Percentiles rank a stretch among this genome's conserved stretches.
Evolutionary conservation across 2,888 invertebrate species (phyloP).

Genomic region (Pachliopta kotzebuea): DNA sequence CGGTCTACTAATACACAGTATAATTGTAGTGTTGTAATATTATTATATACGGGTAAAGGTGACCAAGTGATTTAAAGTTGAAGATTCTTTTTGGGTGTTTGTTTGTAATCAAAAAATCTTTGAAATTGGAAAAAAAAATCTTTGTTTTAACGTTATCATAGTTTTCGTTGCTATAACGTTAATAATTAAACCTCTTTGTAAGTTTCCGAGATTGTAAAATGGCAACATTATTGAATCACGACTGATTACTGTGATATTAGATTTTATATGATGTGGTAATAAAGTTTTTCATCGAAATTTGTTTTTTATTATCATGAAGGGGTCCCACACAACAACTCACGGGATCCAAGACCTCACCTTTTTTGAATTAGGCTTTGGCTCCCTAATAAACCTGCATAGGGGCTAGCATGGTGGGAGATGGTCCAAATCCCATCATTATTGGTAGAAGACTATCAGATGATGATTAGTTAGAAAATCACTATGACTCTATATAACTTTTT

Average conservation of each 20-base stretch:
- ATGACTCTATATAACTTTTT: too few species aligned
- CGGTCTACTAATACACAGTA: too few species aligned
- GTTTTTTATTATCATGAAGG: too few species aligned
- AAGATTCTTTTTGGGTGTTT: constrained; percentile 8
- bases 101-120: constrained; percentile 15
- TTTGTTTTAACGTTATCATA: too few species aligned
- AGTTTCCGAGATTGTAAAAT: constrained; percentile 19
- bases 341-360: too few species aligned
- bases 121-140: not conserved
- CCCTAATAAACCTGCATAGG: too few species aligned
- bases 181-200: constrained; percentile 1
- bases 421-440: too few species aligned
- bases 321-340: too few species aligned
- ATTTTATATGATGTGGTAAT: constrained; percentile 43
- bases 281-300: constrained; percentile 24
- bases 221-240: constrained; percentile 36
- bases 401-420: too few species aligned
- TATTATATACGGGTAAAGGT: constrained; percentile 12
- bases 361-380: too few species aligned
- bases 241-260: constrained; percentile 72
- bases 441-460: too few species aligned
- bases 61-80: constrained; percentile 16
- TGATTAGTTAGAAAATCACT: too few species aligned
- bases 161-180: not conserved
- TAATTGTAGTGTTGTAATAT: not conserved